Evolutionary conservation across 2,797 vertebrate genomes (phyloP).

Genomic region (Mormyrops attenuatus): DNA sequence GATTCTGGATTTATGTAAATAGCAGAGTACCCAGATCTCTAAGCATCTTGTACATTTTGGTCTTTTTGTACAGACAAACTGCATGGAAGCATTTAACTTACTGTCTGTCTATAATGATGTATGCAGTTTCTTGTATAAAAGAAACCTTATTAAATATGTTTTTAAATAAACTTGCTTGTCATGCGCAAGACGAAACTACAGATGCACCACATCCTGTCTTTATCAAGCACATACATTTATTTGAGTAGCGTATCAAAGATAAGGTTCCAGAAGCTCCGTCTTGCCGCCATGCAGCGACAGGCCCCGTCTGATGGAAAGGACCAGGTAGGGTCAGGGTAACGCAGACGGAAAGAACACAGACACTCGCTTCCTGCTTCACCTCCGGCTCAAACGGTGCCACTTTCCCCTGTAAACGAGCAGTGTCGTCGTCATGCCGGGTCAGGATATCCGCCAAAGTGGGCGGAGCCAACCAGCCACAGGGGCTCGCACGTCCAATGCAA

Average conservation of each 20-base stretch:
- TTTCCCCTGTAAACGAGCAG: background rate
- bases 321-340: background rate
- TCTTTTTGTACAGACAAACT: conserved; percentile 74
- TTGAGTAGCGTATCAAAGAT: background rate
- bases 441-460: background rate
- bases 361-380: background rate
- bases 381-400: background rate
- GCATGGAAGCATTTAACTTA: conserved; percentile 67
- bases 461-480: background rate
- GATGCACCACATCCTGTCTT: background rate
- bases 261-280: background rate
- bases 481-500: background rate
- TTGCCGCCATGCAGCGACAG: background rate
- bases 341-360: background rate
- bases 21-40: conserved; percentile 61
- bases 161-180: conserved; percentile 15
- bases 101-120: conserved; percentile 70
- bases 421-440: background rate
- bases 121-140: conserved; percentile 69
- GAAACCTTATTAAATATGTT: conserved; percentile 33
- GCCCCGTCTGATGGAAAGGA: background rate
- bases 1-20: conserved; percentile 57
- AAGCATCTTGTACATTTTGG: conserved; percentile 43
- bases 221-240: background rate
- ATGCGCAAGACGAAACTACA: background rate